phyloP scores from a whole-genome alignment of 1,140 invertebrate species.

The Mercenaria mercenaria region DNA sequence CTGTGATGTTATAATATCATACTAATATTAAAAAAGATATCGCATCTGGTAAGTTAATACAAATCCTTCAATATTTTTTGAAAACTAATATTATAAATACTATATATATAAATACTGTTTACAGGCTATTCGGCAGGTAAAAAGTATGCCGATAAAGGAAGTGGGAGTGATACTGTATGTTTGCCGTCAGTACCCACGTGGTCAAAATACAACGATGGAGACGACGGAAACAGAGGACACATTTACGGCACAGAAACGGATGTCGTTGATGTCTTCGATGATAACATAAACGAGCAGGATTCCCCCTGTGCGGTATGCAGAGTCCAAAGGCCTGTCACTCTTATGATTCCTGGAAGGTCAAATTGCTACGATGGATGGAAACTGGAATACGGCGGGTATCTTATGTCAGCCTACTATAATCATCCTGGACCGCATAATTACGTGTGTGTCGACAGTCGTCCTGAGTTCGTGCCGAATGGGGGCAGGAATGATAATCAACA shows the following conservation, averaged over 20 bases:
- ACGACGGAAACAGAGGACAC: neutral
- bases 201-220: neutral
- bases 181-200: conserved; percentile 12
- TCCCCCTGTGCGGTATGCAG: neutral
- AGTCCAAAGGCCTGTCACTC: neutral
- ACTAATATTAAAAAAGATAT: too few species aligned
- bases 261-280: neutral
- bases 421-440: conserved; percentile 22
- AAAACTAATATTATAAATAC: too few species aligned
- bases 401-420: conserved; percentile 57
- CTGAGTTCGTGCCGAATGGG: conserved; percentile 50
- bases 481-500: conserved; percentile 44
- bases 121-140: conserved; percentile 20
- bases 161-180: conserved; percentile 5
- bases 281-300: neutral
- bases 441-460: conserved; percentile 68
- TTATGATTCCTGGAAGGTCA: conserved; percentile 62
- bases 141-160: neutral
- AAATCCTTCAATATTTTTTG: too few species aligned
- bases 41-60: too few species aligned
- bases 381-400: conserved; percentile 67
- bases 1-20: too few species aligned
- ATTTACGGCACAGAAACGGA: conserved; percentile 17
- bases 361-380: conserved; percentile 62
- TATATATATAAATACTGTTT: neutral